Evolutionary conservation across 2,888 invertebrate genomes (phyloP).

Genomic region (Pantelozetes paolii): DNA sequence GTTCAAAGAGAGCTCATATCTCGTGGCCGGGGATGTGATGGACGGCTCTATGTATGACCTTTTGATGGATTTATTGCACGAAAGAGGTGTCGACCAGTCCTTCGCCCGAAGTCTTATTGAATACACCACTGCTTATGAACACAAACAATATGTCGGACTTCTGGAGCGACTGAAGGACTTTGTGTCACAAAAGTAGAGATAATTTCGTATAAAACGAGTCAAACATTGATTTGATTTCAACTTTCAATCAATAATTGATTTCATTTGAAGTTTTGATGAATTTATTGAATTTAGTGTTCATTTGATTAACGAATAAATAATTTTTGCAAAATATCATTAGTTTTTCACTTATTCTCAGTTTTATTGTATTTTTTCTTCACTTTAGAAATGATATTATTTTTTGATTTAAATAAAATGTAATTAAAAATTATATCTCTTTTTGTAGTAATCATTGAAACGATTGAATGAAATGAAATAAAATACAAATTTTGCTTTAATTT

Average conservation of each 20-base stretch:
- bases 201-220: background rate
- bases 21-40: constrained; percentile 87
- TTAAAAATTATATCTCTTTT: too few species aligned
- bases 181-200: constrained; percentile 54
- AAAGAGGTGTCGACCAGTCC: constrained; percentile 88
- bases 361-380: too few species aligned
- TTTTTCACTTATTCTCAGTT: too few species aligned
- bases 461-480: too few species aligned
- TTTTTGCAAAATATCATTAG: too few species aligned
- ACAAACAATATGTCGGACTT: constrained; percentile 80
- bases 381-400: too few species aligned
- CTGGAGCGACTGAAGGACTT: constrained; percentile 82
- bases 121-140: constrained; percentile 87
- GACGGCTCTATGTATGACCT: constrained; percentile 93
- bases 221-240: background rate
- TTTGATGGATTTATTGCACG: constrained; percentile 89
- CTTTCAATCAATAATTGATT: background rate
- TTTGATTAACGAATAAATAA: too few species aligned
- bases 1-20: constrained; percentile 74
- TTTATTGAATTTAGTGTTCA: too few species aligned
- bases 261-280: too few species aligned
- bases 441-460: too few species aligned
- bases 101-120: constrained; percentile 83
- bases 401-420: too few species aligned
- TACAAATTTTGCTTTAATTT: too few species aligned